Evolutionary conservation across 2,888 invertebrate genomes (phyloP), one percentile per base, ranked within the genome.

Genomic region (Abrostola triplasia): DNA sequence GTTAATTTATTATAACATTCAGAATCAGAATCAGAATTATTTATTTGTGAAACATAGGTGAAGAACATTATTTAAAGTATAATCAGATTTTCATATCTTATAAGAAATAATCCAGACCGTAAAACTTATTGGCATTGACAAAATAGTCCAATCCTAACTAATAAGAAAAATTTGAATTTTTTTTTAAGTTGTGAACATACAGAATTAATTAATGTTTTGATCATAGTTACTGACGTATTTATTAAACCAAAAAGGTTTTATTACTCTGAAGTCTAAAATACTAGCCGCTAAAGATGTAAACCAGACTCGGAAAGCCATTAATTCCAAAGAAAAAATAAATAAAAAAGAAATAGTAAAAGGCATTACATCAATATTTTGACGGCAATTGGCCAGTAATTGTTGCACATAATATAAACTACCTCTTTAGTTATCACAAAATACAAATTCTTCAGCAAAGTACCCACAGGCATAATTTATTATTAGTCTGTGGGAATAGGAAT

Each of bases 281-380:
- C 13, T 9, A 24, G 44, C 24, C 12, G 44, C 13, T 44, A 7
- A 1, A 24, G 44, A 47, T 24, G 9, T 13, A 47, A 47, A 47
- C 13, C 44, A 47, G 44, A 47, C 44, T 13, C 24, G 24, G 24
- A 13, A 11, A 47, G 44, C 24, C 13, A 47, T 47, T 47, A 47
- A 47, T 47, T 9, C 44, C 13, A 0, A 24, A 24, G 12, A 47
- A 47, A 9, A 47, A 47, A 47, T 47, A 47, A 47, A 47, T 47
- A 47, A 12, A 42, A 47, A 47, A 47, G 12, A 47, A 53, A 53
- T 38, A 11, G 51, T n/a, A n/a, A 36, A 51, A 35, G 35, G 48
- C 24, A 24, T 35, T 51, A 40, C 40, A 40, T 40, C 40, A 40
- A 40, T 40, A 40, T 40, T 40, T 40, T 40, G 40, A 10, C 9